Evolutionary conservation across 2,888 invertebrate species (phyloP).

Genomic region (Drosophila ochracea): DNA sequence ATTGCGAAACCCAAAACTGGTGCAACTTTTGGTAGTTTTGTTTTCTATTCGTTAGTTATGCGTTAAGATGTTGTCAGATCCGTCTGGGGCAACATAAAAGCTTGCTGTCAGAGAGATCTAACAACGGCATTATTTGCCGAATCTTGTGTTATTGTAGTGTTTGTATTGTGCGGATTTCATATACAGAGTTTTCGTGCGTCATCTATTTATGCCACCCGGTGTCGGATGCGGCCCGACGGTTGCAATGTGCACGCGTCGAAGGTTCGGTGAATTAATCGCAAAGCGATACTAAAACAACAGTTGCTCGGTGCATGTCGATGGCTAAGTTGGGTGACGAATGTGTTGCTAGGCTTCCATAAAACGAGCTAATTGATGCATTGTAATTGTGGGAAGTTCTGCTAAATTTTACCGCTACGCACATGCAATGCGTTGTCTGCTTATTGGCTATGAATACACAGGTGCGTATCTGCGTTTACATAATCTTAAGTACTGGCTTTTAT

Average conservation of each 20-base stretch:
- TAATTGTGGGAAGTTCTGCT: accelerated
- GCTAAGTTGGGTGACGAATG: neutral
- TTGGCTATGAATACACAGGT: accelerated
- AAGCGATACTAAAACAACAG: accelerated
- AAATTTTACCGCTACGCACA: neutral
- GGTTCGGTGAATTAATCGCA: accelerated
- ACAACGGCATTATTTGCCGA: constrained; percentile 79
- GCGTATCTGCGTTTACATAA: neutral
- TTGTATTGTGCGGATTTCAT: neutral
- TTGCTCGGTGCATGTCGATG: neutral
- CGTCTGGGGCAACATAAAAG: constrained; percentile 64
- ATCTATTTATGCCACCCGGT: accelerated
- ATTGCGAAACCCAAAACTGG: neutral
- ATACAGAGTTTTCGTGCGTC: neutral
- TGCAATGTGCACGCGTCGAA: neutral
- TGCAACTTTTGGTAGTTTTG: neutral
- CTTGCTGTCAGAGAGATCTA: constrained; percentile 40
- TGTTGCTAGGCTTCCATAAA: neutral
- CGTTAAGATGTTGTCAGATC: constrained; percentile 59
- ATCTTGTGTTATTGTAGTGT: constrained; percentile 30
- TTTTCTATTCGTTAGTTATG: neutral
- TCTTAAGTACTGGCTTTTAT: neutral
- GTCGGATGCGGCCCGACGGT: accelerated
- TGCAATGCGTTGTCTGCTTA: no score
- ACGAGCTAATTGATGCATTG: no score